Evolutionary conservation across 2,888 invertebrate species (phyloP).

Genomic region (Portevinia maculata): DNA sequence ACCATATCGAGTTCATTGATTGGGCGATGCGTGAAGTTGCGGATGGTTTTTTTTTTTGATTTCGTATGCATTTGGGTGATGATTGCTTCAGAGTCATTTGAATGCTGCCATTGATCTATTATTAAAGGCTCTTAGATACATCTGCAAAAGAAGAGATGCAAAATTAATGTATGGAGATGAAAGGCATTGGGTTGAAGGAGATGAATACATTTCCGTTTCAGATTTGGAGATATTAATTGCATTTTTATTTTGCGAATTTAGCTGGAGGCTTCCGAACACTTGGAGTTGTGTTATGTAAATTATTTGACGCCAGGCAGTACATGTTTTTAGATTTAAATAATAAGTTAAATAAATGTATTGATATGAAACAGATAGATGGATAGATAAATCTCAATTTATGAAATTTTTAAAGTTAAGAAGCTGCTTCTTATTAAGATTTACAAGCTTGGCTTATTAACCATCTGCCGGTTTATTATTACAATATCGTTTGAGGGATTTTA

Average conservation of each 20-base stretch:
- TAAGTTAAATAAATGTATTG: too few relatives aligned
- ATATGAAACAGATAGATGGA: too few relatives aligned
- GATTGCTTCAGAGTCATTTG: constrained; percentile 22
- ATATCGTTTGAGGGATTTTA: too few relatives aligned
- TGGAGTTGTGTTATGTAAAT: neutral
- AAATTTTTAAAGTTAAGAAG: too few relatives aligned
- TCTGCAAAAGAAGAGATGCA: too few relatives aligned
- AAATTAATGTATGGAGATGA: constrained; percentile 20
- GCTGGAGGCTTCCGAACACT: neutral
- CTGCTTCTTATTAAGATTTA: too few relatives aligned
- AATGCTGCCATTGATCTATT: constrained; percentile 12
- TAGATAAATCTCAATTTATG: too few relatives aligned
- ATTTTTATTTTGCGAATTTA: neutral
- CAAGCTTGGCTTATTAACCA: too few relatives aligned
- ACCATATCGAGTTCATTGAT: constrained; percentile 51
- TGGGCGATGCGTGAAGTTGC: neutral
- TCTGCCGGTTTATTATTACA: too few relatives aligned
- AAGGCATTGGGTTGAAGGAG: constrained; percentile 16
- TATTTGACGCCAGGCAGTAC: neutral
- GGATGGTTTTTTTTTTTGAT: constrained; percentile 8
- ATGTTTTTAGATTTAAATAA: too few relatives aligned
- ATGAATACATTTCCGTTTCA: constrained; percentile 32
- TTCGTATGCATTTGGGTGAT: constrained; percentile 54
- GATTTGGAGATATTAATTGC: neutral
- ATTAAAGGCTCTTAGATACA: constrained; percentile 15